Evolutionary conservation across 2,888 invertebrate species (phyloP), one percentile per base, ranked within the genome.

Genomic region (Hirtodrosophila duncani): DNA sequence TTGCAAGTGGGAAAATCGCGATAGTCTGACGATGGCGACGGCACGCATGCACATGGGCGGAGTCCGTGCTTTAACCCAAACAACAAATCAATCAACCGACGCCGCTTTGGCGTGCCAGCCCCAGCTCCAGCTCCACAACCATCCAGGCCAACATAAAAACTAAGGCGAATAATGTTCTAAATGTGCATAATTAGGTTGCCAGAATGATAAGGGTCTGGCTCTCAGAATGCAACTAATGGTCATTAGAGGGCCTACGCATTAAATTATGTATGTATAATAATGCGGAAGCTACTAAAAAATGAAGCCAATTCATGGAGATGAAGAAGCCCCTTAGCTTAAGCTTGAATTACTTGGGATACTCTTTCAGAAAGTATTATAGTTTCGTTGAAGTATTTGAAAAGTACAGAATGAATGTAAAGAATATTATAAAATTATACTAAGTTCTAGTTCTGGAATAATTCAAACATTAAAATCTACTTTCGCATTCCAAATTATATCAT

Each of bases 101-200:
- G 50, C 66, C 34, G 21, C 18, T 38, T 60, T 44, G 18, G 26
- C 39, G 31, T 14, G 59, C 46, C 33, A 3, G 17, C 17, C 20
- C 7, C 10, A 33, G 10, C 9, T 21, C 24, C 11, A 3, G 4
- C 20, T 7, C 10, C 36, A 55, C 37, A 17, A 44, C 31, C 2
- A 7, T 9, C 45, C 30, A 56, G 38, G 17, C 16, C 3, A 7
- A 31, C 9, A 3, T 1, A 3, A n/a, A 18, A 10, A 33, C 34
- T 26, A 43, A 29, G 10, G 53, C 23, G 50, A 23, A 41, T 37
- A 48, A 45, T 44, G 31, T 42, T 23, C 31, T 42, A 18, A 44
- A 55, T 70, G 75, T 58, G 64, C 67, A 57, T 70, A 70, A 79
- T 79, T 79, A 62, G 59, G 53, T 65, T 51, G 69, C 44, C 59